Evolutionary conservation across 37 sponge, comb jelly and placozoan species (phyloP), one percentile per base, ranked within the genome.

Genomic region (Oopsacas minuta): DNA sequence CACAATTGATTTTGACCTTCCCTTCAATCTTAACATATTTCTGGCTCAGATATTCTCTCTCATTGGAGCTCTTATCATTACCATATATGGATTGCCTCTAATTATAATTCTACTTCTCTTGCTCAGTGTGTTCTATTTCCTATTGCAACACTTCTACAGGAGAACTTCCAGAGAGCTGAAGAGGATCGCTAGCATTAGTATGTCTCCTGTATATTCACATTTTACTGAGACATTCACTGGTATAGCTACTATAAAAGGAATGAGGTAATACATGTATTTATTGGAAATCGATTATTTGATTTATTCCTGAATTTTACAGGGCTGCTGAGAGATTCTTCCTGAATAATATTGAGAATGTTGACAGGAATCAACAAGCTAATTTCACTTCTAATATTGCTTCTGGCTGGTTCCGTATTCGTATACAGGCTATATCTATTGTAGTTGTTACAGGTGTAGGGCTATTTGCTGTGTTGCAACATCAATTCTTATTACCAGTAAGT

Each of bases 131-230:
- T 39, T 98, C 35, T 98, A 98, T 81, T 93, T 95, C 83, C 46
- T 93, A 61, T 91, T 95, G 49, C 99, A 98, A 49, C 81, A 85
- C 8, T 98, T 89, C 89, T 98, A 98, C 83, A 88, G 96, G 35
- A 86, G 89, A 35, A 95, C 99, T n/a, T 96, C 96, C 37, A 93
- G 99, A 52, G 99, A 98, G 81, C 86, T 98, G 85, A 98, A 98
- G 85, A 84, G 99, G 36, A 51, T 98, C 28, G 93, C 94, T 17
- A 88, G 96, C 8, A 92, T 95, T 38, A 90, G 92, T 23, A 85
- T 93, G 34, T 98, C 99, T 38, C 99, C 99, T 1, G 83, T 98
- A 52, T 98, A 95, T 85, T 91, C 92, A 25, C 99, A 98, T 87
- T 98, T 98, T 86, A 88, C 94, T 36, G 94, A 98, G 87, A 93